Percentiles rank a stretch among this genome's conserved stretches.
Conservation (phyloP, 1,140 invertebrate species). For the Bradysia coprophila region DNA sequence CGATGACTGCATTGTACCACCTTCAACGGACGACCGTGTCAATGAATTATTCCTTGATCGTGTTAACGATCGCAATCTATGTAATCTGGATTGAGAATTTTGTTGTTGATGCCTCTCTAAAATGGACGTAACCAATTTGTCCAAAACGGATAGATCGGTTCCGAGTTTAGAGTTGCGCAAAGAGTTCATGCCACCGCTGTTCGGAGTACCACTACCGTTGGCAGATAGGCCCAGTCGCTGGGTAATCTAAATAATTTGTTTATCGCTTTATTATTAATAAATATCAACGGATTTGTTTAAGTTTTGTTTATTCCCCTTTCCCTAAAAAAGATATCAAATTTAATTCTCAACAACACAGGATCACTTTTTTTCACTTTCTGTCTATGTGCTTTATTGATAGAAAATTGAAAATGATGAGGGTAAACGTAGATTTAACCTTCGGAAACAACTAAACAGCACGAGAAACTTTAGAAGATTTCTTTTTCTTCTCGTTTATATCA, state of each 20-base stretch:
- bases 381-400: not conserved
- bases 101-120: conserved; percentile 13
- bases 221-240: not conserved
- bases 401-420: not conserved
- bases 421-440: not conserved
- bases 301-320: no score
- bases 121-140: conserved; percentile 18
- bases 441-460: not conserved
- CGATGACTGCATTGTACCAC: not conserved
- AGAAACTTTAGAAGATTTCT: no score
- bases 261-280: no score
- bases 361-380: not conserved
- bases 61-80: conserved; percentile 18
- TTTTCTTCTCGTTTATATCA: no score
- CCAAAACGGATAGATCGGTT: conserved; percentile 16
- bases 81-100: conserved; percentile 11
- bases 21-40: not conserved
- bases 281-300: no score
- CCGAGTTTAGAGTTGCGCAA: conserved; percentile 17
- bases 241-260: not conserved
- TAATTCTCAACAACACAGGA: no score
- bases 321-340: no score
- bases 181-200: conserved; percentile 7
- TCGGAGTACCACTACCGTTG: not conserved
- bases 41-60: conserved; percentile 8